Evolutionary conservation across 2,113 vertebrate species (phyloP).

Genomic region (Castor canadensis): DNA sequence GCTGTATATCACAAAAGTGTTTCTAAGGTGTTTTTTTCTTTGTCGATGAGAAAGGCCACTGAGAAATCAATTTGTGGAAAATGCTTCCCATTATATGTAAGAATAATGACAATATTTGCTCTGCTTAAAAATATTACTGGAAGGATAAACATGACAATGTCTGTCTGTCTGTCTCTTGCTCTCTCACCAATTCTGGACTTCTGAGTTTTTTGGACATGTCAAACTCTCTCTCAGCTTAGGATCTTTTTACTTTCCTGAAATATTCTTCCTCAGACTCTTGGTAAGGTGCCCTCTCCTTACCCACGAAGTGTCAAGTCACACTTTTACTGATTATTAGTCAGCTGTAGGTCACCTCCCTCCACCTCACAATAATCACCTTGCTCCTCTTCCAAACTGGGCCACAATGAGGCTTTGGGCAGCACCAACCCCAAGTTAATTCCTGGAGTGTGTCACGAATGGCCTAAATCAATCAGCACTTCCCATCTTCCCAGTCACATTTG

Average conservation of each 20-base stretch:
- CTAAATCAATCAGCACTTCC: background rate
- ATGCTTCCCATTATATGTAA: background rate
- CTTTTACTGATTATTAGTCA: background rate
- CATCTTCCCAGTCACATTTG: background rate
- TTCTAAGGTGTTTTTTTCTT: background rate
- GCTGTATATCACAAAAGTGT: background rate
- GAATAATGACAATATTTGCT: background rate
- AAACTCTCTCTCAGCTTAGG: background rate
- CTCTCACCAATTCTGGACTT: background rate
- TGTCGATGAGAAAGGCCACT: background rate
- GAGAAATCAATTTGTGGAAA: background rate
- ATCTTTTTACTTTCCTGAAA: background rate
- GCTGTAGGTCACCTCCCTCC: rapidly evolving
- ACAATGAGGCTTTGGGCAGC: background rate
- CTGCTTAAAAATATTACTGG: background rate
- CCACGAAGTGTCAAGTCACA: background rate
- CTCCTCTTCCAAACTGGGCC: background rate
- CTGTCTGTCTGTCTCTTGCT: background rate
- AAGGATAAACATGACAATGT: background rate
- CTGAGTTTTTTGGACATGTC: background rate
- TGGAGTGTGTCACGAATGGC: background rate
- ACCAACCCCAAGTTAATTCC: background rate
- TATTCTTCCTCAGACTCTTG: background rate
- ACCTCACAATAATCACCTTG: background rate
- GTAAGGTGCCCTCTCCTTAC: background rate